Conservation (phyloP, 2,113 vertebrate genomes). For the Peromyscus leucopus region DNA sequence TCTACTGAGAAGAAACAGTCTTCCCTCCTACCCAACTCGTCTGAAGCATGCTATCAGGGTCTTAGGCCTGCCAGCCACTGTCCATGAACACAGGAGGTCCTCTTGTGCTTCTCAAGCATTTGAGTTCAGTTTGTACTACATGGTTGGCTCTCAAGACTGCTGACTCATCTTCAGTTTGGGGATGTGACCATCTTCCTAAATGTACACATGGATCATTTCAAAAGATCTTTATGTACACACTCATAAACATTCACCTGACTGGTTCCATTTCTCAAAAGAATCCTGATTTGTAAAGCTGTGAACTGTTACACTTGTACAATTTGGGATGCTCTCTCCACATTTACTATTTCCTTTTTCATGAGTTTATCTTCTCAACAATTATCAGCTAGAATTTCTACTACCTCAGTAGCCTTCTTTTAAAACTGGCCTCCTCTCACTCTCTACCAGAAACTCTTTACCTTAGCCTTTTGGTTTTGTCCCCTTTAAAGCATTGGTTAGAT, state of each 20-base stretch:
- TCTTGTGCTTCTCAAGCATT: neutral
- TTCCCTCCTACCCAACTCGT: neutral
- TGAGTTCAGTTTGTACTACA: neutral
- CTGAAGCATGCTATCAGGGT: neutral
- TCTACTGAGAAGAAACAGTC: neutral
- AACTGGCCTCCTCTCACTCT: neutral
- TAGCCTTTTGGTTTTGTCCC: neutral
- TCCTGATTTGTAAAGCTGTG: neutral
- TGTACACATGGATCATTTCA: neutral
- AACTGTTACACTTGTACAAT: neutral
- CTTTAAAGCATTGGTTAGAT: neutral
- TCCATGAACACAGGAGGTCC: neutral
- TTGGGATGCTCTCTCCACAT: neutral
- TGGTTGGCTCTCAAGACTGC: neutral
- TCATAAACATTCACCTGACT: neutral
- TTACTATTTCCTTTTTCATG: neutral
- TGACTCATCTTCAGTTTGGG: neutral
- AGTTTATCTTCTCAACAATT: neutral
- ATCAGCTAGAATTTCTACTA: slow-evolving; percentile 1
- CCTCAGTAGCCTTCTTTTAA: neutral
- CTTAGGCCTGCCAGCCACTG: neutral
- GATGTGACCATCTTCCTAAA: neutral
- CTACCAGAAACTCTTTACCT: neutral
- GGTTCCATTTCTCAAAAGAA: slow-evolving; percentile 28
- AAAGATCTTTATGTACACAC: neutral